Percentiles rank a stretch among this genome's conserved stretches.
Conservation (phyloP, 2,888 invertebrate species). For the Oscheius sp. region DNA sequence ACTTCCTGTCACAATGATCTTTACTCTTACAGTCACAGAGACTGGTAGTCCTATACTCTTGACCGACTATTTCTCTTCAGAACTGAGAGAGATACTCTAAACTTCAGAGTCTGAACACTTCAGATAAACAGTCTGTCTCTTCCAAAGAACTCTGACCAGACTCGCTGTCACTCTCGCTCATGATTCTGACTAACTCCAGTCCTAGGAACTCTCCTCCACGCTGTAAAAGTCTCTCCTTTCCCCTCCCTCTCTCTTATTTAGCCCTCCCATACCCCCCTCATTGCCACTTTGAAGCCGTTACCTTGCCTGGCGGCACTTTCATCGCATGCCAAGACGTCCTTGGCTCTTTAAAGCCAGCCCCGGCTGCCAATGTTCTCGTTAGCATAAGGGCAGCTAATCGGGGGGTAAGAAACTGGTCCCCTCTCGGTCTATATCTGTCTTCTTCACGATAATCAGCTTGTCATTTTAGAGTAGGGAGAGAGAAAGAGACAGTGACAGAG, state of each 20-base stretch:
- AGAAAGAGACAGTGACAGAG: not conserved
- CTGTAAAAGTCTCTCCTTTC: not conserved
- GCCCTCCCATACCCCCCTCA: not conserved
- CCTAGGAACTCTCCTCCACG: not conserved
- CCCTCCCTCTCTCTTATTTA: not conserved
- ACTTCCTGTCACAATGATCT: too few relatives aligned
- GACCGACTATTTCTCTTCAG: too few relatives aligned
- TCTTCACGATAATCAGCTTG: constrained; percentile 29
- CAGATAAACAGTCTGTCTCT: too few relatives aligned
- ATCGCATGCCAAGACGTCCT: not conserved
- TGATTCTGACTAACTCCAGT: not conserved
- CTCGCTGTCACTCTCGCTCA: not conserved
- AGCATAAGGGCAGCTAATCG: constrained; percentile 31
- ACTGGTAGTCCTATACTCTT: too few relatives aligned
- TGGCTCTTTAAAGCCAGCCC: not conserved
- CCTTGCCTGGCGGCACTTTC: not conserved
- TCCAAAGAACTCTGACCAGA: too few relatives aligned
- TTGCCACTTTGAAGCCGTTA: not conserved
- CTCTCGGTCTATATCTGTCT: constrained; percentile 4
- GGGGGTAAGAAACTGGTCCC: not conserved
- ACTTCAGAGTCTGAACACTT: too few relatives aligned
- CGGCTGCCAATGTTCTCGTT: constrained; percentile 20
- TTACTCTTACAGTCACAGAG: too few relatives aligned
- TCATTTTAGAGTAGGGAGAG: constrained; percentile 8
- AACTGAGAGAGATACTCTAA: too few relatives aligned